These are phyloP conservation scores for Drosophila stalkeri DNA, from an alignment of 2,888 invertebrate species.

Conservation along the genomic window DNA sequence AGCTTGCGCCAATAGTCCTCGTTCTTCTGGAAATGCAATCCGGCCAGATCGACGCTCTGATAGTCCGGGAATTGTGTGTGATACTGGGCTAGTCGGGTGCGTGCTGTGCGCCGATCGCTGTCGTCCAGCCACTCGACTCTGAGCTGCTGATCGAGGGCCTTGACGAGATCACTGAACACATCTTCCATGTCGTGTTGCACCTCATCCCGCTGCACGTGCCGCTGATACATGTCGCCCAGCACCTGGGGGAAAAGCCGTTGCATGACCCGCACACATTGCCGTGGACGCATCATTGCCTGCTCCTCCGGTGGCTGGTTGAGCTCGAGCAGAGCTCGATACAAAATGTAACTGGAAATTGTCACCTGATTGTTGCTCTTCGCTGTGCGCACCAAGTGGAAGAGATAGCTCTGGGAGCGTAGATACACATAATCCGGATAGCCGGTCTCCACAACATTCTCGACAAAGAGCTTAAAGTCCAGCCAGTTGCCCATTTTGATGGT, in stretches of 20 bases:
- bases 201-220: slow-evolving; percentile 56
- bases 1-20: slow-evolving; percentile 74
- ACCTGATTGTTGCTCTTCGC: slow-evolving; percentile 57
- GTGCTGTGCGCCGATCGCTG: slow-evolving; percentile 69
- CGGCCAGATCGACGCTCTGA: slow-evolving; percentile 55
- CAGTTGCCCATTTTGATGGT: slow-evolving; percentile 52
- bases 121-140: slow-evolving; percentile 75
- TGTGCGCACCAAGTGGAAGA: slow-evolving; percentile 67
- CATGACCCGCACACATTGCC: slow-evolving; percentile 67
- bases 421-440: slow-evolving; percentile 60
- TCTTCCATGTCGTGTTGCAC: slow-evolving; percentile 64
- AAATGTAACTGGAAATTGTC: slow-evolving; percentile 78
- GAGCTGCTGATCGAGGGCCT: slow-evolving; percentile 66
- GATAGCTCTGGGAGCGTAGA: slow-evolving; percentile 71
- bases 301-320: slow-evolving; percentile 53
- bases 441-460: slow-evolving; percentile 68
- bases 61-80: slow-evolving; percentile 70
- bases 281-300: slow-evolving; percentile 45
- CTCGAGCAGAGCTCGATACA: slow-evolving; percentile 74
- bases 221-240: slow-evolving; percentile 78
- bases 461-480: slow-evolving; percentile 78
- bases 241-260: slow-evolving; percentile 78
- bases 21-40: slow-evolving; percentile 58
- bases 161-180: slow-evolving; percentile 66
- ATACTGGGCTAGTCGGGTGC: slow-evolving; percentile 62